Evolutionary conservation across 1,140 invertebrate species (phyloP), one percentile per base, ranked within the genome.

Genomic region (Zaprionus davidi): DNA sequence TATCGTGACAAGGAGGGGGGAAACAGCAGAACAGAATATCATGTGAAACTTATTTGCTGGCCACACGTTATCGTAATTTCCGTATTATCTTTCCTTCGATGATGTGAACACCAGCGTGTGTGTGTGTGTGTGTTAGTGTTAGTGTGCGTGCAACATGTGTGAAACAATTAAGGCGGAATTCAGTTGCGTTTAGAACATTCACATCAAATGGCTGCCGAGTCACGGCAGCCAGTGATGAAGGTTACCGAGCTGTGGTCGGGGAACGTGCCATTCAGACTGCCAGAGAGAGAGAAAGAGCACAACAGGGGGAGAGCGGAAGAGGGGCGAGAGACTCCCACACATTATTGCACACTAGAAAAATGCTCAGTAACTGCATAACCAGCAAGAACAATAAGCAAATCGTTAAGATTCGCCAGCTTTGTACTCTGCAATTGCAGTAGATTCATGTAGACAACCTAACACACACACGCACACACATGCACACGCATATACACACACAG

Each of bases 351-450:
- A 26, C 58, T 59, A 34, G 34, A 76, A 76, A 78, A 82, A 70
- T 71, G 34, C 75, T 82, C 75, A 56, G 75, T 64, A 76, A 82
- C 79, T 82, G 81, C 71, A 76, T 71, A 79, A 66, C 63, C 53
- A 49, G 66, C 70, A 73, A 70, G 79, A 73, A 86, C 79, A 82
- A 86, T 86, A 85, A 86, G 82, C 76, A 85, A 85, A 86, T 79
- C 82, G 79, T 85, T 82, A 86, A 85, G 82, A 85, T 82, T 86
- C 79, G 65, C 76, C 71, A 82, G 76, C 67, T 79, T 79, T 82
- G 53, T 44, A 26, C 68, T 51, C n/a, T 51, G 41, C 71, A 79
- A 68, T 67, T 68, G 53, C 75, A 44, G 26, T 69, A 71, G 22
- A 44, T 44, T 22, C 38, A 57, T 17, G 20, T 15, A 41, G 15